phyloP scores from a whole-genome alignment of 1,140 invertebrate genomes.

The Subanguina moxae region DNA sequence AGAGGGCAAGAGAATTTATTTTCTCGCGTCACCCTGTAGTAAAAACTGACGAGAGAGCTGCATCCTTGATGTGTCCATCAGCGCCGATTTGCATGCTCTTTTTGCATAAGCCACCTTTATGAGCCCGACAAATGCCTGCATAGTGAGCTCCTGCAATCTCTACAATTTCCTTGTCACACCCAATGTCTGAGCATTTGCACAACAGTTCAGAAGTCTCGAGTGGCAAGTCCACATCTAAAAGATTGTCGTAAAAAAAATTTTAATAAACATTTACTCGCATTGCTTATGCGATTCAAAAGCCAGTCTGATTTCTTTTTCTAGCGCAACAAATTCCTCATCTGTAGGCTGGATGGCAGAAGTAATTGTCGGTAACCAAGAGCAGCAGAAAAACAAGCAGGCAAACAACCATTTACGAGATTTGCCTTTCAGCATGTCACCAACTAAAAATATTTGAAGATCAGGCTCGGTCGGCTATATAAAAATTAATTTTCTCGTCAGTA shows the following conservation, averaged over 20 bases:
- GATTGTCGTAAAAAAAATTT: neutral
- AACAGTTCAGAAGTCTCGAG: slow-evolving; percentile 18
- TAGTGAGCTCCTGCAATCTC: slow-evolving; percentile 19
- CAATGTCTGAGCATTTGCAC: slow-evolving; percentile 22
- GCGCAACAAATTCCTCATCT: too few relatives aligned
- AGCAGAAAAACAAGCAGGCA: too few relatives aligned
- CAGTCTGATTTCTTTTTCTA: neutral
- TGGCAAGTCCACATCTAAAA: neutral
- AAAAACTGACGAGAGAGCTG: slow-evolving; percentile 23
- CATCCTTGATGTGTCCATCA: slow-evolving; percentile 17
- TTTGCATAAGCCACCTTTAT: slow-evolving; percentile 17
- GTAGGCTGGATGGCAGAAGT: too few relatives aligned
- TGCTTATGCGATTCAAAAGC: neutral
- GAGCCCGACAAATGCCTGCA: slow-evolving; percentile 14
- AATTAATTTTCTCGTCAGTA: too few relatives aligned
- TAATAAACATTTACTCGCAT: neutral
- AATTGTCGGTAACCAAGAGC: too few relatives aligned
- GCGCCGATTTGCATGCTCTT: slow-evolving; percentile 3
- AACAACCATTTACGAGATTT: too few relatives aligned
- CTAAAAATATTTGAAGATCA: too few relatives aligned
- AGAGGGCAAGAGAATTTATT: too few relatives aligned
- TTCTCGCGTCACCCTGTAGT: too few relatives aligned
- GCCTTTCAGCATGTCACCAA: too few relatives aligned
- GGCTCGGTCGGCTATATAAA: too few relatives aligned
- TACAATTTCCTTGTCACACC: slow-evolving; percentile 16